Evolutionary conservation across 1,140 invertebrate genomes (phyloP).

Genomic region (Armadillidium nasatum): DNA sequence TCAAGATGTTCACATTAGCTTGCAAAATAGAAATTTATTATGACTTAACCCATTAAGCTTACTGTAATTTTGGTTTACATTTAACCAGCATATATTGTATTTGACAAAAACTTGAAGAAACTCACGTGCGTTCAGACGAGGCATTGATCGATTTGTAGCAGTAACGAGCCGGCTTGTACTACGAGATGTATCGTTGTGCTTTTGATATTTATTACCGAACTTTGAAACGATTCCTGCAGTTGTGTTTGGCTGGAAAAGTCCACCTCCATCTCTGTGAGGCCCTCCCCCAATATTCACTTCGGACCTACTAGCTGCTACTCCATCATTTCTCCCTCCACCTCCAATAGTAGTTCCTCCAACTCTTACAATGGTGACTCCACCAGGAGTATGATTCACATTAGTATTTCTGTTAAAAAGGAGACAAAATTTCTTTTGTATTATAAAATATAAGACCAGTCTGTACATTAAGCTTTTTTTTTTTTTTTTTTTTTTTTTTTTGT

Average conservation of each 20-base stretch:
- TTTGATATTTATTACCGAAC: constrained; percentile 45
- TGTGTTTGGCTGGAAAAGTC: constrained; percentile 48
- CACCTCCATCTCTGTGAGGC: constrained; percentile 47
- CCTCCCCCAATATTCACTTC: constrained; percentile 44
- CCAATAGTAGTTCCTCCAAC: constrained; percentile 62
- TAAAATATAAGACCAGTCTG: too few species aligned
- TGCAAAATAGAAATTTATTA: too few species aligned
- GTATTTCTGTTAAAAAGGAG: constrained; percentile 28
- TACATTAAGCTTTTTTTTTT: too few species aligned
- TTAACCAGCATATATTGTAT: too few species aligned
- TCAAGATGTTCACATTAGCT: too few species aligned
- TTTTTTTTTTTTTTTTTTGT: too few species aligned
- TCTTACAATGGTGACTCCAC: constrained; percentile 69
- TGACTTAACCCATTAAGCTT: too few species aligned
- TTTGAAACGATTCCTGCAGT: constrained; percentile 22
- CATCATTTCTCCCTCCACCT: constrained; percentile 22
- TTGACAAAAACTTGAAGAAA: not conserved
- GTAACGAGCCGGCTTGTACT: constrained; percentile 48
- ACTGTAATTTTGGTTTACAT: too few species aligned
- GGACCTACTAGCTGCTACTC: constrained; percentile 32
- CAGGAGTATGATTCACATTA: constrained; percentile 63
- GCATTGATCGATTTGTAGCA: constrained; percentile 61
- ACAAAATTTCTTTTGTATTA: too few species aligned
- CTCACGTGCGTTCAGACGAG: constrained; percentile 61
- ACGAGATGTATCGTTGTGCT: constrained; percentile 40